Percentiles rank a stretch among this genome's conserved stretches.
phyloP scores from a whole-genome alignment of 1,140 invertebrate genomes.

The Trichomalopsis sarcophagae region DNA sequence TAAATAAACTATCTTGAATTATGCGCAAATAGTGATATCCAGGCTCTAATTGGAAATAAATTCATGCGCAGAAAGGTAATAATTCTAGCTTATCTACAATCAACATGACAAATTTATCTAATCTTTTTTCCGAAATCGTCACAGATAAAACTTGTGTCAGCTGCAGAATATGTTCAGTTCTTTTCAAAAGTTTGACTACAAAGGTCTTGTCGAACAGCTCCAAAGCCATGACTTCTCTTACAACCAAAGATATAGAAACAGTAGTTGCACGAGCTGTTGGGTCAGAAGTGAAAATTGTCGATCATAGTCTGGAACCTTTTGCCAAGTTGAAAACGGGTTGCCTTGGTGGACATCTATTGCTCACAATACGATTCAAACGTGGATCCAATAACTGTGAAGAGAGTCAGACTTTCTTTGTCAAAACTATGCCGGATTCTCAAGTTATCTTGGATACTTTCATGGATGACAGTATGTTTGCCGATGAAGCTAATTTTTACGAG shows the following conservation, averaged over 20 bases:
- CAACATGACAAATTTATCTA: too few species aligned
- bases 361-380: neutral
- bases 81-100: too few species aligned
- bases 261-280: neutral
- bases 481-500: slow-evolving; percentile 18
- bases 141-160: neutral
- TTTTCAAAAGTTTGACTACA: neutral
- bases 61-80: too few species aligned
- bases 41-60: too few species aligned
- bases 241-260: neutral
- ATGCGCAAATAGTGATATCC: too few species aligned
- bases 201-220: neutral
- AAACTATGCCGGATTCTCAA: neutral
- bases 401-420: slow-evolving; percentile 16
- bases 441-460: neutral
- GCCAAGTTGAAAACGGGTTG: neutral
- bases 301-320: neutral
- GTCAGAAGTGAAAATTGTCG: neutral
- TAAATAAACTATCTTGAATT: too few species aligned
- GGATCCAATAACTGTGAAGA: neutral
- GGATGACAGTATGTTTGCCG: neutral
- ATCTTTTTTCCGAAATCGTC: too few species aligned
- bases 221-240: neutral
- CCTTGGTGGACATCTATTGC: slow-evolving; percentile 4
- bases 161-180: neutral